Evolutionary conservation across 2,888 invertebrate species (phyloP).

Genomic region (Harmothoe impar): DNA sequence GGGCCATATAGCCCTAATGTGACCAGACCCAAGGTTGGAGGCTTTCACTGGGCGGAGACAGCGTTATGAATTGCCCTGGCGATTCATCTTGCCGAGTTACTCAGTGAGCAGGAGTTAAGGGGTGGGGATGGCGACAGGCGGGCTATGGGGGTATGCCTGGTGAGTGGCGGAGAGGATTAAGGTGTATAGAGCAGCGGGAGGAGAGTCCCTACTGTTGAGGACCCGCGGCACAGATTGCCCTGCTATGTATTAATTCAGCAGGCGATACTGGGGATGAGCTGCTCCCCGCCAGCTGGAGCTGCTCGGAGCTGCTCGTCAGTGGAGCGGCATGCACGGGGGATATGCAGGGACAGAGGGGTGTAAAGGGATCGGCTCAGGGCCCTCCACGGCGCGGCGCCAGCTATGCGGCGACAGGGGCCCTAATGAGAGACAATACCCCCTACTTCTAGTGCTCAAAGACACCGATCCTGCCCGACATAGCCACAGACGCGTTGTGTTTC

Average conservation of each 20-base stretch:
- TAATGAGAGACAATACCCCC: constrained; percentile 29
- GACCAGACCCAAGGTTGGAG: background rate
- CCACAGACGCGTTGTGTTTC: too few species aligned
- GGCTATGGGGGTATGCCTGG: background rate
- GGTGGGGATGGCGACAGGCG: background rate
- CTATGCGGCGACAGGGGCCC: background rate
- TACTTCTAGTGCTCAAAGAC: background rate
- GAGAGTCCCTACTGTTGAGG: background rate
- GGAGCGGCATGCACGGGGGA: background rate
- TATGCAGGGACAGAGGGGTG: too few species aligned
- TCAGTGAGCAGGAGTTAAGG: background rate
- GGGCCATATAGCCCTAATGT: background rate
- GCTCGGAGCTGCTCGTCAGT: background rate
- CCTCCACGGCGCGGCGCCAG: background rate
- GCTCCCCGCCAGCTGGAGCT: background rate
- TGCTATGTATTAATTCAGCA: background rate
- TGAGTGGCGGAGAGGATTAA: background rate
- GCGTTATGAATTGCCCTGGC: background rate
- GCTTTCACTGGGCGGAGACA: background rate
- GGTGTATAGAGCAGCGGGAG: background rate
- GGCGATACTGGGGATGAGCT: background rate
- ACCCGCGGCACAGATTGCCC: too few species aligned
- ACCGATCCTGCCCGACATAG: background rate
- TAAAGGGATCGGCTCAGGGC: background rate
- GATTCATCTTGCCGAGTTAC: constrained; percentile 1